These are phyloP conservation scores for Ophioderma brevispina DNA, from an alignment of 35 echinoderm and acorn worm species.

Conservation along the genomic window DNA sequence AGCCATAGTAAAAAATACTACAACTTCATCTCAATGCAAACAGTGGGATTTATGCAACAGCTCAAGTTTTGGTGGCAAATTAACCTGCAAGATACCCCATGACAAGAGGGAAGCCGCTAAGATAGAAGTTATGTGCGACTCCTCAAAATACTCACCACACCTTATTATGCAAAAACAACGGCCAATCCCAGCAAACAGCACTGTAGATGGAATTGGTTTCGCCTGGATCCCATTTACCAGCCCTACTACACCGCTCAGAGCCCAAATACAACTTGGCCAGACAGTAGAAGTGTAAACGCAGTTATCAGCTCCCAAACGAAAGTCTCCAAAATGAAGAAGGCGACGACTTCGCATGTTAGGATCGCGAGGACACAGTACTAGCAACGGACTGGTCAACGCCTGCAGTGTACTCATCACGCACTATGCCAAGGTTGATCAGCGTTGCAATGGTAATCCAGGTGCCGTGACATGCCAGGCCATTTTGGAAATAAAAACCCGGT, in stretches of 20 bases:
- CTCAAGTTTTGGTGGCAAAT: too few species aligned
- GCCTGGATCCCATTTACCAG: constrained; percentile 50
- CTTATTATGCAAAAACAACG: constrained; percentile 26
- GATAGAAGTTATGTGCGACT: neutral
- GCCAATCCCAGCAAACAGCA: constrained; percentile 1
- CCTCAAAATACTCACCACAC: constrained; percentile 10
- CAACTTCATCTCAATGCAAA: too few species aligned
- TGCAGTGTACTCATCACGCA: constrained; percentile 51
- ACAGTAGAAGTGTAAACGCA: constrained; percentile 83
- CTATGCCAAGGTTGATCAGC: constrained; percentile 83
- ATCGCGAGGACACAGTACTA: constrained; percentile 60
- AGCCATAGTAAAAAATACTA: too few species aligned
- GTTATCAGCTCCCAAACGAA: constrained; percentile 66
- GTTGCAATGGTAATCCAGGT: constrained; percentile 90
- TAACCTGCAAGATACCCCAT: too few species aligned
- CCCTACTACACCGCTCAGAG: constrained; percentile 60
- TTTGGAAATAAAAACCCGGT: constrained; percentile 75
- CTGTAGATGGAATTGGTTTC: constrained; percentile 22
- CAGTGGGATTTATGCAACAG: too few species aligned
- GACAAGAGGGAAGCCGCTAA: too few species aligned
- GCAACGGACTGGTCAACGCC: constrained; percentile 27
- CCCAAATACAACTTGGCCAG: constrained; percentile 64
- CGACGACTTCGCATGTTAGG: constrained; percentile 59
- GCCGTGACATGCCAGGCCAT: constrained; percentile 79
- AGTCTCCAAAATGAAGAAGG: constrained; percentile 69